Evolutionary conservation across 30 jellyfish, hydroid and myxozoan genomes (phyloP), one percentile per base, ranked within the genome.

Genomic region (Cassiopea xamachana): DNA sequence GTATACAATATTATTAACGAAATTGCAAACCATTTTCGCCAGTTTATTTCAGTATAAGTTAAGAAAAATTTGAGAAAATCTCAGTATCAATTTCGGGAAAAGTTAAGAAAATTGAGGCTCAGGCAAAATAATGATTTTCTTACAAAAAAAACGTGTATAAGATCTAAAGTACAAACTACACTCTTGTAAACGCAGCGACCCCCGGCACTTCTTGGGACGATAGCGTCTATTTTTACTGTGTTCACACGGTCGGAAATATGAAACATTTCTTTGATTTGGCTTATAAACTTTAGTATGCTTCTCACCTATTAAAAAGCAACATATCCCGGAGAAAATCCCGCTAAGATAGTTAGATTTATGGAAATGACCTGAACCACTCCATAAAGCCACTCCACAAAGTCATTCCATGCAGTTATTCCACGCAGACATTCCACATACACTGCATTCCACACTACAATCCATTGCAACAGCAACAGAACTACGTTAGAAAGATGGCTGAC

Each of bases 261-360:
- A 64, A 67, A 10, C 80, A 55, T 16, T 71, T 43, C 80, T 71
- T 71, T 71, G 80, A 71, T 19, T 71, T 71, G 80, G 80, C 80
- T 71, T 71, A 7, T 43, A 71, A 71, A n/a, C 55, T 71, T 71
- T 27, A 71, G 59, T 71, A 15, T 71, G 12, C 7, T 71, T 71
- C 80, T 71, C 80, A 71, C 80, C 80, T 71, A 71, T 71, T 71
- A 71, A 71, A 71, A 71, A 71, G n/a, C 55, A 43, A 71, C 80
- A 71, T 71, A 39, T 39, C 1, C 80, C 80, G 80, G 15, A 14
- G 80, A 71, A 71, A 55, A 55, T 64, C 80, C 80, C 15, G 80
- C 80, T 71, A 71, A 18, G 59, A 6, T 71, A 7, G 80, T 12
- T 71, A 71, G 80, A 71, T 71, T 71, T 71, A 71, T 71, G 15